phyloP scores from a whole-genome alignment of 2,113 vertebrate species.

The Salvelinus namaycush region DNA sequence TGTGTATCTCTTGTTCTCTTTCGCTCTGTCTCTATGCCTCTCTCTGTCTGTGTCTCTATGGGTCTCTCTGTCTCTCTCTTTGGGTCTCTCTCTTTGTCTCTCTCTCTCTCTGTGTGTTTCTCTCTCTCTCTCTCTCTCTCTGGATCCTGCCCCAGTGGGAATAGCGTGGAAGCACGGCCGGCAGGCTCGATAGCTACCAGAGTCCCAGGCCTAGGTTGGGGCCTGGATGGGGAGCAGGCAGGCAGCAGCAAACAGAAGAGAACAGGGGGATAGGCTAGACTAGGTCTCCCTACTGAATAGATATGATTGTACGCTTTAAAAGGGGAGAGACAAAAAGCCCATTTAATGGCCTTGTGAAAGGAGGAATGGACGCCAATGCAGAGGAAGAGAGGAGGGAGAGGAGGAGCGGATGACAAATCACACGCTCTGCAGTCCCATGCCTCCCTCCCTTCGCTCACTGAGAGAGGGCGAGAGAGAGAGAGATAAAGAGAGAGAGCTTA shows the following conservation, averaged over 20 bases:
- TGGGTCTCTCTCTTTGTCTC: too few species aligned
- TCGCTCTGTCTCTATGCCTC: too few species aligned
- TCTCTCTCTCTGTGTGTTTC: too few species aligned
- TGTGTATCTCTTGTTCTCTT: too few species aligned
- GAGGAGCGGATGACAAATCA: slow-evolving; percentile 31
- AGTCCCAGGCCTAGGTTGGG: too few species aligned
- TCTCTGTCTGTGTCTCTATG: too few species aligned
- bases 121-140: background rate
- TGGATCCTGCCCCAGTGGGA: background rate
- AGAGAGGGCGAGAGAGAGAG: background rate
- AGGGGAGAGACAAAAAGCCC: slow-evolving; percentile 33
- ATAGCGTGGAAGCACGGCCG: background rate
- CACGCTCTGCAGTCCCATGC: slow-evolving; percentile 24
- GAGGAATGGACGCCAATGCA: background rate
- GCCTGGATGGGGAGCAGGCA: background rate
- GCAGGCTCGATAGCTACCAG: background rate
- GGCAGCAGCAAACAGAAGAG: background rate
- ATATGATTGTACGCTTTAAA: slow-evolving; percentile 39
- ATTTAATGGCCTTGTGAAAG: slow-evolving; percentile 35
- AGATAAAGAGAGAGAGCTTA: background rate
- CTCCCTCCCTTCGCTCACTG: background rate
- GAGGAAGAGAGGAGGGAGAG: slow-evolving; percentile 3
- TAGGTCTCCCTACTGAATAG: slow-evolving; percentile 27
- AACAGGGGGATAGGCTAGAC: background rate
- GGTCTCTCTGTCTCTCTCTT: too few species aligned